A percentile compares a stretch with the other conserved stretches of the same genome.
Conservation (phyloP, 1,140 invertebrate genomes). For the Centruroides sculpturatus region DNA sequence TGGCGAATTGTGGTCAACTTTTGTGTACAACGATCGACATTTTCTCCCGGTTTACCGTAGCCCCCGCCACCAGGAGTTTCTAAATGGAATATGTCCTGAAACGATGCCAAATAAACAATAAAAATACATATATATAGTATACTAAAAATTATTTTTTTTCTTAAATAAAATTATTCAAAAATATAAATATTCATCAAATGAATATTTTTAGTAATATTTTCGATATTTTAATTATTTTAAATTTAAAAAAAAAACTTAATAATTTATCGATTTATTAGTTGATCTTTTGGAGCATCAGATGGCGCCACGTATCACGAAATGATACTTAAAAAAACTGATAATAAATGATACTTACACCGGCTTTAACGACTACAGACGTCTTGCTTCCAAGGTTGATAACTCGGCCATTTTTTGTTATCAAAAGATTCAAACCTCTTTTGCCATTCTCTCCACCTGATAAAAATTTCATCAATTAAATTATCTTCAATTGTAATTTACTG, state of each 20-base stretch:
- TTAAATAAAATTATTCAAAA: too few relatives aligned
- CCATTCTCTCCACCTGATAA: conserved; percentile 55
- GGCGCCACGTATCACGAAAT: not conserved
- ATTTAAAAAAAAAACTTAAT: too few relatives aligned
- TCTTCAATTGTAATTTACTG: too few relatives aligned
- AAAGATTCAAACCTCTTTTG: conserved; percentile 58
- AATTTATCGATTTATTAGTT: too few relatives aligned
- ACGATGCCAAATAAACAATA: conserved; percentile 8
- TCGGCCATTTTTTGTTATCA: conserved; percentile 42
- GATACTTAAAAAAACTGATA: not conserved
- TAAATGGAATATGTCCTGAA: conserved; percentile 57
- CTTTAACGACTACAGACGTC: conserved; percentile 55
- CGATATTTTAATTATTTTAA: too few relatives aligned
- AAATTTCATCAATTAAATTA: too few relatives aligned
- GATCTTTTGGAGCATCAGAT: not conserved
- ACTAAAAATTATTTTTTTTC: not conserved
- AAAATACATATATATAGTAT: not conserved
- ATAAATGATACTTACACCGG: conserved; percentile 39
- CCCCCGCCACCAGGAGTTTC: conserved; percentile 61
- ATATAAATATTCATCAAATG: too few relatives aligned
- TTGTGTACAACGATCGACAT: too few relatives aligned
- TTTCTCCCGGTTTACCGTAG: conserved; percentile 15
- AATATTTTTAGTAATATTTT: too few relatives aligned
- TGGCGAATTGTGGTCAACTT: too few relatives aligned
- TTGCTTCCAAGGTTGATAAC: conserved; percentile 77